A percentile compares a stretch with the other conserved stretches of the same genome.
phyloP scores from a whole-genome alignment of 2,888 invertebrate species.

The Scaptomyza reducta region DNA sequence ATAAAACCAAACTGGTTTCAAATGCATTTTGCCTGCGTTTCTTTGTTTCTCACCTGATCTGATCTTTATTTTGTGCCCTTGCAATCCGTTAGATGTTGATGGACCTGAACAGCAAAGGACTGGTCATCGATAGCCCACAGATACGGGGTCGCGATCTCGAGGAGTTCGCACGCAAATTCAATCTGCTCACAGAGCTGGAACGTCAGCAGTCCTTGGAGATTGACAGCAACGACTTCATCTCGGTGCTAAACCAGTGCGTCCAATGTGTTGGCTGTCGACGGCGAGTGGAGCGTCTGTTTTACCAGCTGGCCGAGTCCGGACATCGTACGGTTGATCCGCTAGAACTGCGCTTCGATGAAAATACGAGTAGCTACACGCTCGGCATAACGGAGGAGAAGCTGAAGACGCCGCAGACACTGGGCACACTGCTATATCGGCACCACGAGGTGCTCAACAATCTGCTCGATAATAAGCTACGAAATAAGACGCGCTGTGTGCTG shows the following conservation, averaged over 20 bases:
- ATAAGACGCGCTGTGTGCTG: constrained; percentile 93
- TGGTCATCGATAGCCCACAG: constrained; percentile 92
- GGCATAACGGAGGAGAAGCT: constrained; percentile 92
- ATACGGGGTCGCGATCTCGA: constrained; percentile 93
- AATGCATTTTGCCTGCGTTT: constrained; percentile 56
- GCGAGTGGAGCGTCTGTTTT: constrained; percentile 95
- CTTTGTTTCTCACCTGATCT: constrained; percentile 14
- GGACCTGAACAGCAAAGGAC: constrained; percentile 94
- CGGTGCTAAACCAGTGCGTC: constrained; percentile 94
- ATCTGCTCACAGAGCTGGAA: constrained; percentile 90
- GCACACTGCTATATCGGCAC: constrained; percentile 93
- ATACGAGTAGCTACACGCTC: constrained; percentile 88
- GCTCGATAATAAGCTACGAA: constrained; percentile 92
- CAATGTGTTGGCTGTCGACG: constrained; percentile 97
- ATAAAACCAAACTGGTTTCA: constrained; percentile 58
- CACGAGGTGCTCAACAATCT: constrained; percentile 91
- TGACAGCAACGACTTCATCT: constrained; percentile 91
- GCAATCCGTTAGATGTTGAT: constrained; percentile 91
- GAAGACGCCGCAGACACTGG: constrained; percentile 91
- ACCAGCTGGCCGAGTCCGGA: constrained; percentile 92
- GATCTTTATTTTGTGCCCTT: constrained; percentile 16
- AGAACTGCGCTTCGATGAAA: constrained; percentile 86
- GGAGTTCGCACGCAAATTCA: constrained; percentile 93
- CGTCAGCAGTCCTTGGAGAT: constrained; percentile 92
- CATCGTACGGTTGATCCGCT: constrained; percentile 95